Conservation (phyloP, 1,140 invertebrate species). For the Bacillus rossius region DNA sequence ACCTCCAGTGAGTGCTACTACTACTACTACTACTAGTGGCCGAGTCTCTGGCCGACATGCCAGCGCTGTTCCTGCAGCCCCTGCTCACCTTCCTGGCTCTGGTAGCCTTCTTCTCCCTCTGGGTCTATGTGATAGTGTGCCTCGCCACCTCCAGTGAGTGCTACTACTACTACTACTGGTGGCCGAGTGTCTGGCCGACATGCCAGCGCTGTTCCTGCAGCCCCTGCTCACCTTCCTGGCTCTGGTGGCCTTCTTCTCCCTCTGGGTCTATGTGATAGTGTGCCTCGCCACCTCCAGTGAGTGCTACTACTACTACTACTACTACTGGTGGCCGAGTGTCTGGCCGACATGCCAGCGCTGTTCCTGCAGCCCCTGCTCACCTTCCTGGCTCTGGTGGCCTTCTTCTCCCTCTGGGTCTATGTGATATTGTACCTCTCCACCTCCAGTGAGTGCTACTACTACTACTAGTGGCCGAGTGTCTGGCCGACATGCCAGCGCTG, state of each 20-base stretch:
- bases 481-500: constrained; percentile 74
- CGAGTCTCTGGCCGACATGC: no score
- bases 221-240: constrained; percentile 80
- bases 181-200: no score
- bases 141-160: constrained; percentile 64
- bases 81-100: constrained; percentile 77
- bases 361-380: constrained; percentile 85
- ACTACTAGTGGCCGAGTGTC: no score
- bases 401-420: constrained; percentile 80
- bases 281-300: constrained; percentile 65
- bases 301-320: no score
- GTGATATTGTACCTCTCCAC: constrained; percentile 68
- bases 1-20: constrained; percentile 66
- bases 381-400: constrained; percentile 68
- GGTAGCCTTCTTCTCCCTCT: constrained; percentile 74
- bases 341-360: constrained; percentile 74
- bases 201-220: constrained; percentile 83
- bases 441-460: constrained; percentile 62
- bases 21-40: no score
- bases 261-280: constrained; percentile 77
- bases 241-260: constrained; percentile 71
- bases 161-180: no score
- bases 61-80: constrained; percentile 82
- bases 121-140: constrained; percentile 71
- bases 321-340: no score